phyloP scores from a whole-genome alignment of 2,888 invertebrate species.

The Melieria crassipennis region DNA sequence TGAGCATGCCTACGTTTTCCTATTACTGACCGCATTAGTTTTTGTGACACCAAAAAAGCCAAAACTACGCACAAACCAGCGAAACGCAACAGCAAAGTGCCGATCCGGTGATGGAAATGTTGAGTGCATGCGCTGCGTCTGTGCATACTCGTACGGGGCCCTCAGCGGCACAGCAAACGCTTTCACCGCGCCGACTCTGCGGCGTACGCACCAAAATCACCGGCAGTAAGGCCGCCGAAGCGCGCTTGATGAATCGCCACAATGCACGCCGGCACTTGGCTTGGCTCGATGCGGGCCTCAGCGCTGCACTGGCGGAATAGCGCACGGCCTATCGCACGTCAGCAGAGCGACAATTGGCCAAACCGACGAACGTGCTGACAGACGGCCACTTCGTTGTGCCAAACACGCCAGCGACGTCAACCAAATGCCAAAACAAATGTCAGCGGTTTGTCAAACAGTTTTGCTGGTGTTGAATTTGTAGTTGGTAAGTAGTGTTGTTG shows the following conservation, averaged over 20 bases:
- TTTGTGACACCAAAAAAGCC: background rate
- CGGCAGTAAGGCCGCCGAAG: too few relatives aligned
- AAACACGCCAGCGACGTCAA: constrained; percentile 7
- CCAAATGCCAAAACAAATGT: constrained; percentile 17
- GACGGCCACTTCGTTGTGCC: background rate
- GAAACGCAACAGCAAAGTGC: constrained; percentile 5
- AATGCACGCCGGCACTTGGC: background rate
- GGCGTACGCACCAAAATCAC: background rate
- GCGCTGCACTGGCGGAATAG: background rate
- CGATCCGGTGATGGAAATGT: background rate
- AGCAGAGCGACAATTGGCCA: background rate
- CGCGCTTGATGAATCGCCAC: constrained; percentile 1
- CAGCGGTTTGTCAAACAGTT: constrained; percentile 25
- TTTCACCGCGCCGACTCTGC: constrained; percentile 1
- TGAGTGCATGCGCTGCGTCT: background rate
- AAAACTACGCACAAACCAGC: background rate
- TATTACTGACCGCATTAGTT: background rate
- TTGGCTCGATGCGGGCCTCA: too few relatives aligned
- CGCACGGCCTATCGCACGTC: background rate
- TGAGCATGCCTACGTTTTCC: background rate
- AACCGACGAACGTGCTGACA: background rate
- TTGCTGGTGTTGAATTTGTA: constrained; percentile 4
- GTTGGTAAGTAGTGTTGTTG: background rate
- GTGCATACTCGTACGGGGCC: background rate
- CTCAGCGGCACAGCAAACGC: constrained; percentile 3